phyloP scores from a whole-genome alignment of 2,113 vertebrate species.

The Xenopus borealis region DNA sequence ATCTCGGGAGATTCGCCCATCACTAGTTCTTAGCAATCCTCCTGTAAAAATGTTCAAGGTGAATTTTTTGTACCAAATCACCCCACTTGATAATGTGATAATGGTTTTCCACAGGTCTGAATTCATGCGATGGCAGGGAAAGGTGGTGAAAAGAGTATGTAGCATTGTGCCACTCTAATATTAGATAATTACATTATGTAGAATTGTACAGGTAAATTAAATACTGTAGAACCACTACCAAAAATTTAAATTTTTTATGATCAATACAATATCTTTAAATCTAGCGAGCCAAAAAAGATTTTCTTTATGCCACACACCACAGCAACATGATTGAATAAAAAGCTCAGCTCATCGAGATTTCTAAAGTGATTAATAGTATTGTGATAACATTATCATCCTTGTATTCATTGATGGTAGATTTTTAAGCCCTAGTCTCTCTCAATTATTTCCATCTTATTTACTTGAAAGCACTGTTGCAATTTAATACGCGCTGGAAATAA shows the following conservation, averaged over 20 bases:
- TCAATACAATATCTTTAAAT: slow-evolving; percentile 45
- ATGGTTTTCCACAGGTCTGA: too few relatives aligned
- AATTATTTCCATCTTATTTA: slow-evolving; percentile 52
- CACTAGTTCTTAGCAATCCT: too few relatives aligned
- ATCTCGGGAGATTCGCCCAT: too few relatives aligned
- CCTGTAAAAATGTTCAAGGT: too few relatives aligned
- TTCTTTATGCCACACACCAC: slow-evolving; percentile 47
- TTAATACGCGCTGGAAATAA: slow-evolving; percentile 36
- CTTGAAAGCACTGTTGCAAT: slow-evolving; percentile 46
- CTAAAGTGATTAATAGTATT: slow-evolving; percentile 49
- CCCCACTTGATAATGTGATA: too few relatives aligned
- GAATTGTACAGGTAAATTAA: slow-evolving; percentile 6
- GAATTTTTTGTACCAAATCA: too few relatives aligned
- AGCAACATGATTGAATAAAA: slow-evolving; percentile 35
- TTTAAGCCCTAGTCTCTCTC: slow-evolving; percentile 47
- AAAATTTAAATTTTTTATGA: slow-evolving; percentile 39
- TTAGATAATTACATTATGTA: too few relatives aligned
- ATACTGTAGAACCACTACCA: slow-evolving; percentile 31
- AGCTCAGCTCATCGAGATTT: slow-evolving; percentile 22
- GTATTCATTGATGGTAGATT: slow-evolving; percentile 45
- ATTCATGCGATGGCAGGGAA: too few relatives aligned
- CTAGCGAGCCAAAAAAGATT: slow-evolving; percentile 45
- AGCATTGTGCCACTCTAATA: too few relatives aligned
- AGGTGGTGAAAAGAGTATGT: too few relatives aligned
- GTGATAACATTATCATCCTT: slow-evolving; percentile 49